Percentiles rank a stretch among this genome's conserved stretches.
phyloP scores from a whole-genome alignment of 30 jellyfish, hydroid and myxozoan species.

The Pseudorhiza aurosa region DNA sequence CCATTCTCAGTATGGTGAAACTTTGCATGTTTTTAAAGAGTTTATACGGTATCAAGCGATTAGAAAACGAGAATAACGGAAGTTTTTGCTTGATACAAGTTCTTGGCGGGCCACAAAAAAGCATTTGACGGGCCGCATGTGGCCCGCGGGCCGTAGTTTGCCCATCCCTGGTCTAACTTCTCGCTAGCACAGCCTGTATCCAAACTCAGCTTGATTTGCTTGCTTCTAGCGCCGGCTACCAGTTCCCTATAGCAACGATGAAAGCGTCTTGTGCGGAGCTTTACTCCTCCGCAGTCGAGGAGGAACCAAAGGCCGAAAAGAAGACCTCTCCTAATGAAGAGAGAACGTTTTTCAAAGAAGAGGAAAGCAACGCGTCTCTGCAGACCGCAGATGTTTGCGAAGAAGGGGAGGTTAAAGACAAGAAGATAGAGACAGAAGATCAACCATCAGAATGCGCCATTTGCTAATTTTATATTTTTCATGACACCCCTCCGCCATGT shows the following conservation, averaged over 20 bases:
- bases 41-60: no score
- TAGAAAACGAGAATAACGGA: no score
- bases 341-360: slow-evolving; percentile 33
- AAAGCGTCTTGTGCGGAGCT: slow-evolving; percentile 66
- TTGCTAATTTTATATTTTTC: neutral
- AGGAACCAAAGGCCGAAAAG: slow-evolving; percentile 53
- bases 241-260: slow-evolving; percentile 54
- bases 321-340: slow-evolving; percentile 38
- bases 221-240: slow-evolving; percentile 69
- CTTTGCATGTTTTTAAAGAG: no score
- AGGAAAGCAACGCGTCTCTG: slow-evolving; percentile 10
- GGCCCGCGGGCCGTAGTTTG: no score
- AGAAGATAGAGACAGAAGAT: slow-evolving; percentile 5
- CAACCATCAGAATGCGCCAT: slow-evolving; percentile 59
- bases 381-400: neutral
- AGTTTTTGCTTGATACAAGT: no score
- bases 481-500: no score
- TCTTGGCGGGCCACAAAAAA: no score
- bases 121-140: no score
- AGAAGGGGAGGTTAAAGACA: slow-evolving; percentile 28
- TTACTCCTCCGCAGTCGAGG: slow-evolving; percentile 50
- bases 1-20: no score
- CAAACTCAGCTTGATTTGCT: no score
- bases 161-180: no score
- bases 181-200: no score